Conservation (phyloP, 1,140 invertebrate species). For the Parapsyche elsis region DNA sequence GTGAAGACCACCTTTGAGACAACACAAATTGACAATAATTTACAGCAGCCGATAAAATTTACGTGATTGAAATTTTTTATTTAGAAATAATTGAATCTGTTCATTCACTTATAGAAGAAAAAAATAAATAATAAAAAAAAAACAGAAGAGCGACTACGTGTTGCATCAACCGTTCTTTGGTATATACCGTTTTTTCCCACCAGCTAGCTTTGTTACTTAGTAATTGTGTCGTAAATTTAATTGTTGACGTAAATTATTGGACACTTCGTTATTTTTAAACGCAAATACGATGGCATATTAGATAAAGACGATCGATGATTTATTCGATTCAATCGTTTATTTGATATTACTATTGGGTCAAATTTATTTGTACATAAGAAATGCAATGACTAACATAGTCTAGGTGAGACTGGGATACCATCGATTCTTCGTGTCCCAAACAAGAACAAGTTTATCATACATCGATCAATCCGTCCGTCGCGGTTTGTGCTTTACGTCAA, state of each 20-base stretch:
- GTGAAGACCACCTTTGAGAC: not conserved
- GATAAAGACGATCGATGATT: not conserved
- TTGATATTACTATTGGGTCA: no score
- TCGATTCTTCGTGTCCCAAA: no score
- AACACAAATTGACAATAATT: not conserved
- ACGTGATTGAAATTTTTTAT: constrained; percentile 13
- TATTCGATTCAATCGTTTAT: not conserved
- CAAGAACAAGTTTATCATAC: no score
- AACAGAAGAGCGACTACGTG: no score
- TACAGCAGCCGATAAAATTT: not conserved
- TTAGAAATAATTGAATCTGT: not conserved
- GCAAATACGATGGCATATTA: no score
- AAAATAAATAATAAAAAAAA: no score
- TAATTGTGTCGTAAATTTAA: constrained; percentile 33
- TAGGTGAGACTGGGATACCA: no score
- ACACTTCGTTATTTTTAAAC: no score
- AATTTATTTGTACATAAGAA: no score
- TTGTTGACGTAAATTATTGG: constrained; percentile 7
- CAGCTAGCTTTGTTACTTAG: not conserved
- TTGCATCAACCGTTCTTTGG: no score
- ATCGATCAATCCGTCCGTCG: not conserved
- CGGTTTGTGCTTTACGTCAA: not conserved
- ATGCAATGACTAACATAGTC: no score
- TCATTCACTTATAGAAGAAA: no score
- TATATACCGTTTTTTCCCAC: not conserved